Conservation (phyloP, 2,888 invertebrate species). For the Sminthurinus aureus region DNA sequence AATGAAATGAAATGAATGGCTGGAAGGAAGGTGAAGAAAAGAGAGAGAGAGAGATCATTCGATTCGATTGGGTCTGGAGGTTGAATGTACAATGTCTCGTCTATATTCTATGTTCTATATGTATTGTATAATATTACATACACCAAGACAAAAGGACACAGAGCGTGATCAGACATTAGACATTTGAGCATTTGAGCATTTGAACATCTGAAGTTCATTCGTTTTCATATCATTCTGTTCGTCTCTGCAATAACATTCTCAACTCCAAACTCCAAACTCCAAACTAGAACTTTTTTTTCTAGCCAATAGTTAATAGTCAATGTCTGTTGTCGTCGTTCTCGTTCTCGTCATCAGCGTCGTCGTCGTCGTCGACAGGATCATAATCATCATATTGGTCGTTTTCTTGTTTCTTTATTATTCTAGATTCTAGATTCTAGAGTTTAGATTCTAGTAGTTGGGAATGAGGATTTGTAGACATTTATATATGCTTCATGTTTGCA, state of each 20-base stretch:
- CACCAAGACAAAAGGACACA: constrained; percentile 12
- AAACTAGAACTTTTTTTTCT: not conserved
- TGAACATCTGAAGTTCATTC: not conserved
- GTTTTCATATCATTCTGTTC: too few species aligned
- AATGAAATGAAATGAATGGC: not conserved
- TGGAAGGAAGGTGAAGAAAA: constrained; percentile 5
- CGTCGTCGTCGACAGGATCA: too few species aligned
- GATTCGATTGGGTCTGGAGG: not conserved
- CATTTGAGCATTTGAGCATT: too few species aligned
- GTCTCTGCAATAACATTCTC: too few species aligned
- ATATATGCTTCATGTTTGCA: not conserved
- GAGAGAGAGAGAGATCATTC: not conserved
- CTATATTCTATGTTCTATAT: not conserved
- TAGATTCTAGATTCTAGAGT: too few species aligned
- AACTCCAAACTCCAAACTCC: too few species aligned
- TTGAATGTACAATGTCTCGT: not conserved
- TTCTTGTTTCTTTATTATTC: too few species aligned
- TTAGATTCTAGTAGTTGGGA: too few species aligned
- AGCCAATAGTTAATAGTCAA: too few species aligned
- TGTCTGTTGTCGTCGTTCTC: not conserved
- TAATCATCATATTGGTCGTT: too few species aligned
- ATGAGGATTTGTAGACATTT: too few species aligned
- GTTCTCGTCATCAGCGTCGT: not conserved
- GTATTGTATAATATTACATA: not conserved
- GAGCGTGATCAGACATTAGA: constrained; percentile 37